Conservation (phyloP, 2,888 invertebrate genomes). For the Chromoteleia sp. region DNA sequence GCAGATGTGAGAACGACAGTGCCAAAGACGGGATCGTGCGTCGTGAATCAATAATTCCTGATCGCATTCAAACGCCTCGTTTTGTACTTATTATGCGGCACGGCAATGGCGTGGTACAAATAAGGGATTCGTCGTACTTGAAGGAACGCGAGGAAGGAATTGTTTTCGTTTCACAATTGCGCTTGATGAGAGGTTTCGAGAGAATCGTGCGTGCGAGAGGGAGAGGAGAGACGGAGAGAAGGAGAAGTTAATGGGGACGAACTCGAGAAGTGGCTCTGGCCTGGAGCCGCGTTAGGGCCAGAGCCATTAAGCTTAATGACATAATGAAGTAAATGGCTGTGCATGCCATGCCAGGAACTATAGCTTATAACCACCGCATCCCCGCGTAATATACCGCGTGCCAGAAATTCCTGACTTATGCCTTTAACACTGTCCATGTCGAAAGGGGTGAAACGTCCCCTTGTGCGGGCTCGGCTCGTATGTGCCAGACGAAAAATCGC, state of each 20-base stretch:
- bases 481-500: slow-evolving; percentile 41
- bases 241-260: slow-evolving; percentile 82
- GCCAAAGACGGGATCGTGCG: slow-evolving; percentile 50
- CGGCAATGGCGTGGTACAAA: slow-evolving; percentile 48
- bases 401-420: slow-evolving; percentile 84
- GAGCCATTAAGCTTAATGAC: slow-evolving; percentile 85
- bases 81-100: slow-evolving; percentile 49
- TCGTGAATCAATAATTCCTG: slow-evolving; percentile 64
- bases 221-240: slow-evolving; percentile 54
- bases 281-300: slow-evolving; percentile 83
- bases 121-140: slow-evolving; percentile 61
- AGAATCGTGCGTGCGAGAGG: neutral
- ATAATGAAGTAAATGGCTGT: slow-evolving; percentile 85
- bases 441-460: slow-evolving; percentile 82
- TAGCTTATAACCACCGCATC: slow-evolving; percentile 83
- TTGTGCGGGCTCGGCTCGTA: slow-evolving; percentile 12
- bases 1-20: slow-evolving; percentile 70
- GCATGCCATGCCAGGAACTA: slow-evolving; percentile 79
- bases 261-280: slow-evolving; percentile 82
- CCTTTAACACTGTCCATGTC: slow-evolving; percentile 78
- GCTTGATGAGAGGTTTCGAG: slow-evolving; percentile 53
- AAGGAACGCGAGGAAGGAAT: slow-evolving; percentile 49
- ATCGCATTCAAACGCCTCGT: slow-evolving; percentile 55
- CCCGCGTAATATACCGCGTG: slow-evolving; percentile 83
- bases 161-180: slow-evolving; percentile 60